Evolutionary conservation across 2,113 vertebrate genomes (phyloP).

Genomic region (Athene noctua): DNA sequence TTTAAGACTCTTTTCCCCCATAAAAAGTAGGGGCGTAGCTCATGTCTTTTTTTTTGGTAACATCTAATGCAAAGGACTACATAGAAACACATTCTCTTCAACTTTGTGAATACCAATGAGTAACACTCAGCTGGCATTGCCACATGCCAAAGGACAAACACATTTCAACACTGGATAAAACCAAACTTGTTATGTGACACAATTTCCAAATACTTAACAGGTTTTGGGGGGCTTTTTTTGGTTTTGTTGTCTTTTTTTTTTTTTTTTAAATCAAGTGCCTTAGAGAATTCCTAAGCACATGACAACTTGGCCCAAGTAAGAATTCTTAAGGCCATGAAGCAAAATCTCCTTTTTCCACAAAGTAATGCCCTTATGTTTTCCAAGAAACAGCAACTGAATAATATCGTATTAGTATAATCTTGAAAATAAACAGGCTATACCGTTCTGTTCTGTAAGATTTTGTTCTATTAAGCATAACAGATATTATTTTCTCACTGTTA

Average conservation of each 20-base stretch:
- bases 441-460: not conserved
- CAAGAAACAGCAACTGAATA: not conserved
- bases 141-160: not conserved
- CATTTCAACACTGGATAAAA: not conserved
- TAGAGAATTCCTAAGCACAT: not conserved
- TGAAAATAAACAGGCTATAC: not conserved
- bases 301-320: not conserved
- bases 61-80: not conserved
- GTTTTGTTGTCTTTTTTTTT: too few relatives aligned
- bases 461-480: not conserved
- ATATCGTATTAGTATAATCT: too few relatives aligned
- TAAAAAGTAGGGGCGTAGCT: not conserved
- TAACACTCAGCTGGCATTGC: not conserved
- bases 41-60: not conserved
- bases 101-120: not conserved
- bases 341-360: not conserved
- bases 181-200: not conserved
- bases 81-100: not conserved
- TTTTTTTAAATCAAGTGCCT: not conserved
- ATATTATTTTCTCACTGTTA: not conserved
- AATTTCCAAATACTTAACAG: not conserved
- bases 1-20: not conserved
- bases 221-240: too few relatives aligned
- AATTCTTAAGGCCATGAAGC: not conserved
- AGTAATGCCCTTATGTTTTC: not conserved